These are phyloP conservation scores for Phrynocephalus forsythii DNA, from an alignment of 2,797 vertebrate species.

Conservation along the genomic window DNA sequence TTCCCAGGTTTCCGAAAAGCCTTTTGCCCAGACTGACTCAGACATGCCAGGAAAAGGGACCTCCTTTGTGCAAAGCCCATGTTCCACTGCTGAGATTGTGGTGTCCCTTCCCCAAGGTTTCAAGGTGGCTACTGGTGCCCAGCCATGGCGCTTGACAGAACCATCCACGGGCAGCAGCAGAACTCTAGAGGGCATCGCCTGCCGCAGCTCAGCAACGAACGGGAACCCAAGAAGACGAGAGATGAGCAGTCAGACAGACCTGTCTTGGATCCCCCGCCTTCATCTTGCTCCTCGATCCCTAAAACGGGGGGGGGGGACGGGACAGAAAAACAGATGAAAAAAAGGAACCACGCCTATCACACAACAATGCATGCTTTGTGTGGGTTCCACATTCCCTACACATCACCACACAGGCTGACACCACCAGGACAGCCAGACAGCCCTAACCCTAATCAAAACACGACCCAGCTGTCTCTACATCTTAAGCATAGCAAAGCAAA, in stretches of 20 bases:
- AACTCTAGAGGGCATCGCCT: neutral
- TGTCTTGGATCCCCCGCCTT: conserved; percentile 89
- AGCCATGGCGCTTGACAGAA: neutral
- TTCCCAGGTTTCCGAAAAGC: neutral
- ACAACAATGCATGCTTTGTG: neutral
- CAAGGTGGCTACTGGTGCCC: neutral
- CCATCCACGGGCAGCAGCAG: no score
- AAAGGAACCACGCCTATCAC: neutral
- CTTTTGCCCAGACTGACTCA: no score
- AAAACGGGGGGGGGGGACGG: conserved; percentile 60
- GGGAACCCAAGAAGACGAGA: no score
- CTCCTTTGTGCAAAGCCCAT: neutral
- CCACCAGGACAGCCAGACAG: no score
- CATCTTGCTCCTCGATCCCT: conserved; percentile 89
- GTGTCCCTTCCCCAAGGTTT: no score
- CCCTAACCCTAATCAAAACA: no score
- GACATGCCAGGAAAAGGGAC: neutral
- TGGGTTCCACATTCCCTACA: no score
- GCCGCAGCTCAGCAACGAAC: neutral
- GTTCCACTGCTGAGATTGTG: no score
- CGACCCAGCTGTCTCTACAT: no score
- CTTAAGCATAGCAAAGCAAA: no score
- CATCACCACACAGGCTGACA: no score
- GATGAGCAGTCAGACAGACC: conserved; percentile 77
- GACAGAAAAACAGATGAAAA: neutral